Percentiles rank a stretch among this genome's conserved stretches.
Conservation (phyloP, 2,797 vertebrate genomes). For the Amazonetta brasiliensis region DNA sequence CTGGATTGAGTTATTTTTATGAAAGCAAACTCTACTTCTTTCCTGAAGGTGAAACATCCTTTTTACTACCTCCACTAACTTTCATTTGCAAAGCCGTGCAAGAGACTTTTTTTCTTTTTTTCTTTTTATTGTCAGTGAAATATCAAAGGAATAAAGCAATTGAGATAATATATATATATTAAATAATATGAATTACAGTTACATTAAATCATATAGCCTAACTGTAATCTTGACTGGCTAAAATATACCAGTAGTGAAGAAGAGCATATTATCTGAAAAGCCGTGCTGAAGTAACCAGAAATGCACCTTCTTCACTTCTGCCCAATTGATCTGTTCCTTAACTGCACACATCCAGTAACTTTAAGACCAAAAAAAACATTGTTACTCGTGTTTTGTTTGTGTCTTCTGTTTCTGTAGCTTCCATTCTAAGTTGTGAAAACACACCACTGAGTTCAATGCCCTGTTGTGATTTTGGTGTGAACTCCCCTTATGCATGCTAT, state of each 20-base stretch:
- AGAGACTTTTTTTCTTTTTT: background rate
- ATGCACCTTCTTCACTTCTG: conserved; percentile 57
- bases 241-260: conserved; percentile 51
- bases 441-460: background rate
- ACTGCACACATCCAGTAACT: conserved; percentile 66
- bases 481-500: background rate
- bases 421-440: background rate
- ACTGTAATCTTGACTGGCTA: conserved; percentile 14
- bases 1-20: background rate
- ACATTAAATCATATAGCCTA: background rate
- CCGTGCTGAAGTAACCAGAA: background rate
- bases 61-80: background rate
- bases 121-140: background rate
- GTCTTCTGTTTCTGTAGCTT: background rate
- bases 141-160: background rate
- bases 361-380: background rate
- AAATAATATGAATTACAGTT: conserved; percentile 17
- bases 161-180: background rate
- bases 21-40: conserved; percentile 4
- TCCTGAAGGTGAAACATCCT: background rate
- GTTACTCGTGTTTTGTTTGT: background rate
- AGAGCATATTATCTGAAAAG: background rate
- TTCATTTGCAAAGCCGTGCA: background rate
- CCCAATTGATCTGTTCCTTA: conserved; percentile 58
- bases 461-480: conserved; percentile 1